phyloP scores from a whole-genome alignment of 2,113 vertebrate species.

The Ammodytes dubius region DNA sequence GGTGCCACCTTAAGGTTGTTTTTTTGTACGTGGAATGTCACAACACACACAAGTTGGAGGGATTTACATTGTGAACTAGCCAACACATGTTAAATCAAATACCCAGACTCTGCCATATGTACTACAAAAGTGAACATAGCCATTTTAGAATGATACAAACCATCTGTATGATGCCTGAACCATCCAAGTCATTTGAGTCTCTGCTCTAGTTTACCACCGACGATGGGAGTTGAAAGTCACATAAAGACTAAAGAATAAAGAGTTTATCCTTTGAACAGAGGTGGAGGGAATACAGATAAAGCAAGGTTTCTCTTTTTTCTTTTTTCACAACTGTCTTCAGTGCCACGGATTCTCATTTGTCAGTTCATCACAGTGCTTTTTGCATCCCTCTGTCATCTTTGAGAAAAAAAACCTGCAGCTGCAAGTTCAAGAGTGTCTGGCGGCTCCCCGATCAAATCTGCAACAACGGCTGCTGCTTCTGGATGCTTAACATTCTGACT shows the following conservation, averaged over 20 bases:
- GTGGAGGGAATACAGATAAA: background rate
- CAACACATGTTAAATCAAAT: too few relatives aligned
- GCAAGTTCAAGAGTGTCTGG: conserved; percentile 21
- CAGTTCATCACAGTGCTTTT: conserved; percentile 41
- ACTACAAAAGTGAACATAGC: too few relatives aligned
- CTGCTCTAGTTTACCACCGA: conserved; percentile 1
- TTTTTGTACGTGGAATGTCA: background rate
- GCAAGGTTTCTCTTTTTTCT: background rate
- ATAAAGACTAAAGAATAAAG: background rate
- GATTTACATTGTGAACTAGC: background rate
- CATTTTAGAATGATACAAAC: background rate
- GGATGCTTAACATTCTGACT: conserved; percentile 31
- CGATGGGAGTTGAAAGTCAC: background rate
- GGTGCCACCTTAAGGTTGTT: background rate
- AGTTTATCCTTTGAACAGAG: conserved; percentile 13
- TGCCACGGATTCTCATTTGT: conserved; percentile 8
- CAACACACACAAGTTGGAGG: background rate
- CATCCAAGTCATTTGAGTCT: background rate
- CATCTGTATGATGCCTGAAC: background rate
- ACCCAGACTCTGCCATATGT: too few relatives aligned
- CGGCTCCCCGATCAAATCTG: conserved; percentile 13
- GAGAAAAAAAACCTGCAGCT: conserved; percentile 23
- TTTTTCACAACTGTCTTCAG: conserved; percentile 14
- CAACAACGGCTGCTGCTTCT: conserved; percentile 14
- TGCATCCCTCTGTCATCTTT: conserved; percentile 39